Conservation (phyloP, 1,140 invertebrate genomes). For the Bilobella aurantiaca region DNA sequence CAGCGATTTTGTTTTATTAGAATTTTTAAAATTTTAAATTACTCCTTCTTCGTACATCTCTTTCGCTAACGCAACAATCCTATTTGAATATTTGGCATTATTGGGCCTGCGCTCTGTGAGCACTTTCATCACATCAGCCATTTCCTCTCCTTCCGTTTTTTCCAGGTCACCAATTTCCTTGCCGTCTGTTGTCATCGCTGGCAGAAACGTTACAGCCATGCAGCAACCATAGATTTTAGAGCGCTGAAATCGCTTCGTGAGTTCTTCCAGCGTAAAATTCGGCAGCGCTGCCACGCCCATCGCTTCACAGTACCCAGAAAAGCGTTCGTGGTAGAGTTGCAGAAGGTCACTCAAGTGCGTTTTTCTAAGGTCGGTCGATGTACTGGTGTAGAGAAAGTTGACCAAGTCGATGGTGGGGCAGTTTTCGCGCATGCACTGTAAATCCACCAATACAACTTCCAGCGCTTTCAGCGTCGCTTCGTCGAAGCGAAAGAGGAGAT, state of each 20-base stretch:
- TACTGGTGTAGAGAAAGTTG: slow-evolving; percentile 49
- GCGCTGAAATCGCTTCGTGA: slow-evolving; percentile 13
- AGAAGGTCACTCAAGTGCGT: slow-evolving; percentile 44
- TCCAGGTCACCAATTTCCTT: slow-evolving; percentile 4
- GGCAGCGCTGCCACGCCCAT: not conserved
- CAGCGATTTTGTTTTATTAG: too few relatives aligned
- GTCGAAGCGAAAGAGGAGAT: slow-evolving; percentile 43
- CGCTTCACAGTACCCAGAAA: slow-evolving; percentile 34
- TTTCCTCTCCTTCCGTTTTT: not conserved
- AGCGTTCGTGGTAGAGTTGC: slow-evolving; percentile 46
- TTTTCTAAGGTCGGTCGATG: slow-evolving; percentile 42
- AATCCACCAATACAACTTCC: slow-evolving; percentile 47
- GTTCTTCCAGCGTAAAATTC: not conserved
- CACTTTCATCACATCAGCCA: not conserved
- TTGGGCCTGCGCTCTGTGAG: not conserved
- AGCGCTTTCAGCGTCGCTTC: slow-evolving; percentile 37
- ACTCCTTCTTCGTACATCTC: not conserved
- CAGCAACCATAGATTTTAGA: slow-evolving; percentile 9
- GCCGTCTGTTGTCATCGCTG: not conserved
- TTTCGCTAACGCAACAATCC: not conserved
- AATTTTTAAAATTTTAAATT: not conserved
- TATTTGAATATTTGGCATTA: not conserved
- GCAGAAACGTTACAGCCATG: not conserved
- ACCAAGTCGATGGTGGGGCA: slow-evolving; percentile 50
- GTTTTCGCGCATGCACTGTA: slow-evolving; percentile 47